Percentiles rank a stretch among this genome's conserved stretches.
Conservation (phyloP, 1,140 invertebrate species). For the Polyergus mexicanus region DNA sequence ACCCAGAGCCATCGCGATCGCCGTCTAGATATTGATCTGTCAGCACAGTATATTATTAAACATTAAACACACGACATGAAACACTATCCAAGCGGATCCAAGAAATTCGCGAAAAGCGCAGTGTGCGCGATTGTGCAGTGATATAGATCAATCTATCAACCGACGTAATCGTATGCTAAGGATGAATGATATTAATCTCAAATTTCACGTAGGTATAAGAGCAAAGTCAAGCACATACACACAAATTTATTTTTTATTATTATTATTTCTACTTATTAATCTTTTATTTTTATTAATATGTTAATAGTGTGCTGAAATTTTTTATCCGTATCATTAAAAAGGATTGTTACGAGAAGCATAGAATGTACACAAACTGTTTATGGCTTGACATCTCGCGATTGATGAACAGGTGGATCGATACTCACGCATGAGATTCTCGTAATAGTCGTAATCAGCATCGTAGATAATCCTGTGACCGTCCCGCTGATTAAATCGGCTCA, state of each 20-base stretch:
- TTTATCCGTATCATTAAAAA: background rate
- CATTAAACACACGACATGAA: background rate
- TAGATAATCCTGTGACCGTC: conserved; percentile 96
- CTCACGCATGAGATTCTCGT: conserved; percentile 96
- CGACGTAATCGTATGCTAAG: background rate
- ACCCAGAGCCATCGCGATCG: conserved; percentile 79
- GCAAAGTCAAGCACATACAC: background rate
- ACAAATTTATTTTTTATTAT: background rate
- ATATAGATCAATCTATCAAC: conserved; percentile 1
- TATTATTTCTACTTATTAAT: background rate
- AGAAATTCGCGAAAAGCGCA: background rate
- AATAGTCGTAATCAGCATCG: conserved; percentile 96
- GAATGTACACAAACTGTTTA: background rate
- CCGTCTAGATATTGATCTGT: conserved; percentile 84
- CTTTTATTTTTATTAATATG: background rate
- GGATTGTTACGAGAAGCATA: background rate
- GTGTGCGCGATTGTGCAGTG: background rate
- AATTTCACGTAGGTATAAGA: background rate
- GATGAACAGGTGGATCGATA: conserved; percentile 73
- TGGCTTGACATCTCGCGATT: background rate
- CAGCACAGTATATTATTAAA: conserved; percentile 26
- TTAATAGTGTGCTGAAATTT: background rate
- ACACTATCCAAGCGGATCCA: too few species aligned
- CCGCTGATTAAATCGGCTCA: conserved; percentile 94
- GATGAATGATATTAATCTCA: background rate